These are phyloP conservation scores for Oasisia sp. DNA, from an alignment of 2,888 invertebrate genomes.

Conservation along the genomic window DNA sequence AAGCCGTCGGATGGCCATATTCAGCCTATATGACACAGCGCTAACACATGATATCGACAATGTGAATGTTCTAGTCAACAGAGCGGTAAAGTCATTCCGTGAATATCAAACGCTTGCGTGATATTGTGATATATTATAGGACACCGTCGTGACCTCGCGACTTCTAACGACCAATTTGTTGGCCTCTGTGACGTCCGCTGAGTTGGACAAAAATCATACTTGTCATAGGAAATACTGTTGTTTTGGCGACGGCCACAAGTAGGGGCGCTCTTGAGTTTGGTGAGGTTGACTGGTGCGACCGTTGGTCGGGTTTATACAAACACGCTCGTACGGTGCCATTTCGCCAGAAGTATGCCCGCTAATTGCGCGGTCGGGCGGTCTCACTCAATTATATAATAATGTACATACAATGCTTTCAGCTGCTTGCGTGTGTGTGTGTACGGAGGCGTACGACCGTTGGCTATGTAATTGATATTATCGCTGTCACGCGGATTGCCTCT, in stretches of 20 bases:
- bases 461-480: background rate
- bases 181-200: too few species aligned
- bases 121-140: too few species aligned
- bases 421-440: background rate
- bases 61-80: background rate
- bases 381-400: background rate
- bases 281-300: background rate
- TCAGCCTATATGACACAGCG: background rate
- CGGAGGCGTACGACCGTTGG: background rate
- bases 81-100: background rate
- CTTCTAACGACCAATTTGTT: too few species aligned
- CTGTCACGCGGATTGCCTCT: background rate
- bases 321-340: background rate
- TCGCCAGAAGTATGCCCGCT: background rate
- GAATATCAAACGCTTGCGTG: background rate
- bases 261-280: background rate
- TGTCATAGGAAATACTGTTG: background rate
- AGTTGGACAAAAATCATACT: background rate
- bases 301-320: background rate
- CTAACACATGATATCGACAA: background rate
- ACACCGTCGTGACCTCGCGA: too few species aligned
- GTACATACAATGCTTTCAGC: background rate
- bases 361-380: background rate
- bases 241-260: background rate
- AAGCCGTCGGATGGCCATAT: background rate